phyloP scores from a whole-genome alignment of 2,888 invertebrate species.

The Stomorhina lunata region DNA sequence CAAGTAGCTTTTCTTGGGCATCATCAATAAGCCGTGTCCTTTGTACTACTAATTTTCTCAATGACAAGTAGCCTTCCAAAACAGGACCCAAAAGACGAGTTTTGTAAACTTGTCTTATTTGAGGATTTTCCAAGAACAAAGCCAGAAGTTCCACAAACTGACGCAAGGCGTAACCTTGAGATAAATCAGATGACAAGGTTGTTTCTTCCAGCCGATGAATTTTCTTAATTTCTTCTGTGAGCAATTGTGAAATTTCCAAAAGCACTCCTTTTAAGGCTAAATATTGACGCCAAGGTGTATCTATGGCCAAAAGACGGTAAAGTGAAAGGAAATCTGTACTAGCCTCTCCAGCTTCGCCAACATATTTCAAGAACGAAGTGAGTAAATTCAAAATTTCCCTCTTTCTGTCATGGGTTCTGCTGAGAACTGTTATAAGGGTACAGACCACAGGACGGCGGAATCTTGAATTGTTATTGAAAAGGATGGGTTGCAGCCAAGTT shows the following conservation, averaged over 20 bases:
- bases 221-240: slow-evolving; percentile 93
- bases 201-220: slow-evolving; percentile 94
- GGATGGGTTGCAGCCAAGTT: slow-evolving; percentile 93
- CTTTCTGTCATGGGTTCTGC: slow-evolving; percentile 85
- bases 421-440: slow-evolving; percentile 91
- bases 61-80: slow-evolving; percentile 94
- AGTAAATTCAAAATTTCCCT: slow-evolving; percentile 90
- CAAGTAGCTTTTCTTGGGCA: slow-evolving; percentile 95
- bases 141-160: slow-evolving; percentile 93
- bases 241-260: slow-evolving; percentile 89
- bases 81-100: slow-evolving; percentile 87
- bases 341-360: slow-evolving; percentile 93
- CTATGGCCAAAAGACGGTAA: slow-evolving; percentile 91
- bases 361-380: slow-evolving; percentile 92
- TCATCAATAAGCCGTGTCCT: slow-evolving; percentile 97
- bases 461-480: slow-evolving; percentile 95
- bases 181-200: slow-evolving; percentile 94
- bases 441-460: slow-evolving; percentile 94
- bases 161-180: slow-evolving; percentile 95
- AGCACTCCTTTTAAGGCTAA: slow-evolving; percentile 93
- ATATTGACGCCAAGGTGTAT: slow-evolving; percentile 96
- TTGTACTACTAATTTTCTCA: slow-evolving; percentile 95
- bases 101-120: slow-evolving; percentile 94
- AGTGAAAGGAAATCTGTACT: slow-evolving; percentile 94
- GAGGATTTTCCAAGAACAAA: slow-evolving; percentile 92